A percentile compares a stretch with the other conserved stretches of the same genome.
These are phyloP conservation scores for Prosopocoilus inquinatus DNA, from an alignment of 2,888 invertebrate genomes.

Conservation along the genomic window DNA sequence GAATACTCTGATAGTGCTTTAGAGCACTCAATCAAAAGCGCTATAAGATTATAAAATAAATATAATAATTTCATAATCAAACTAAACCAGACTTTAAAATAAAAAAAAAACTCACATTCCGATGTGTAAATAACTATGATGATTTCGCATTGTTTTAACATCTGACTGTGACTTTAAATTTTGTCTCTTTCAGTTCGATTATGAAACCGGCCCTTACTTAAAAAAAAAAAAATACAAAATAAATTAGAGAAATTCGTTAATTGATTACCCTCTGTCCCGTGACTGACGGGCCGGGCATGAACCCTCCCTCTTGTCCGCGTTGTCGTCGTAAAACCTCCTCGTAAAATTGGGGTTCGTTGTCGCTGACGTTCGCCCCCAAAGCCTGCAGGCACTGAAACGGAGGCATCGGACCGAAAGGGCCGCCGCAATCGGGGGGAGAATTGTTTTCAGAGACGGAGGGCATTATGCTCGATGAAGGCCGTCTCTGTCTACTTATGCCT, in stretches of 20 bases:
- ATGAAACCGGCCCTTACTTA: too few species aligned
- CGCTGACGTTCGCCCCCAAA: constrained; percentile 46
- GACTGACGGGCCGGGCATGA: constrained; percentile 36
- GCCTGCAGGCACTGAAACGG: constrained; percentile 62
- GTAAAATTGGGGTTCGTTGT: constrained; percentile 44
- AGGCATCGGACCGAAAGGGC: constrained; percentile 55
- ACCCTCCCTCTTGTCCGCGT: constrained; percentile 45
- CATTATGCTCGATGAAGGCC: constrained; percentile 46
- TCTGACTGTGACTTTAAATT: too few species aligned
- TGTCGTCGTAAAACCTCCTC: constrained; percentile 53
- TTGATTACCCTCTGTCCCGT: constrained; percentile 51
- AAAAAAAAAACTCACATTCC: too few species aligned
- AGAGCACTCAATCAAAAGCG: too few species aligned
- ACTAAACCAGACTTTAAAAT: too few species aligned
- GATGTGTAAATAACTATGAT: too few species aligned
- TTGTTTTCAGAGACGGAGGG: constrained; percentile 58
- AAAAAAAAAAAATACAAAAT: constrained; percentile 1
- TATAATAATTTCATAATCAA: too few species aligned
- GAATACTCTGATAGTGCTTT: too few species aligned
- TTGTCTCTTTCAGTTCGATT: too few species aligned
- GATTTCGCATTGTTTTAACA: too few species aligned
- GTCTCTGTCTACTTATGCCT: constrained; percentile 37
- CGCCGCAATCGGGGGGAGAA: constrained; percentile 55
- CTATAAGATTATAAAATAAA: too few species aligned
- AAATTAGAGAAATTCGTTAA: background rate